Conservation (phyloP, 2,113 vertebrate species). For the Platichthys flesus region DNA sequence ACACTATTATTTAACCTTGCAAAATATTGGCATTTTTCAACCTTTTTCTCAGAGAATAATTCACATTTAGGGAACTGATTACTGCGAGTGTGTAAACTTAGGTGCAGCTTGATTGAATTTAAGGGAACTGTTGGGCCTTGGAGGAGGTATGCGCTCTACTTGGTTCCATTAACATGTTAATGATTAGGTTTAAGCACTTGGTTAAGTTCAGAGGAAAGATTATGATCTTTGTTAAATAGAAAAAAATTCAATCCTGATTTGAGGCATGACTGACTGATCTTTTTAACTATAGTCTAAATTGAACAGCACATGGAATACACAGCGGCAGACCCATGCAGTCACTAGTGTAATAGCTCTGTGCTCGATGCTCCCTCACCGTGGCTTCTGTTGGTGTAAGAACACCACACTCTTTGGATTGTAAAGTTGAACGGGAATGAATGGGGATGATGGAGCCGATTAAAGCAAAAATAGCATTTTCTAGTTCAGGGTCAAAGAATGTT, state of each 20-base stretch:
- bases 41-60: too few relatives aligned
- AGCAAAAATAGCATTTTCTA: slow-evolving; percentile 9
- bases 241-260: slow-evolving; percentile 1
- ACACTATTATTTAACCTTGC: too few relatives aligned
- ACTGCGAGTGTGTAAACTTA: too few relatives aligned
- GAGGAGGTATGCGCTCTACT: too few relatives aligned
- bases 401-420: neutral
- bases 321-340: neutral
- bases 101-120: too few relatives aligned
- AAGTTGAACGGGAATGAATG: neutral
- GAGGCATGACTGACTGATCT: neutral
- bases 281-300: neutral
- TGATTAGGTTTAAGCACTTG: neutral
- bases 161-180: neutral
- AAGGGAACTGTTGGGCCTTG: too few relatives aligned
- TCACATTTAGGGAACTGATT: too few relatives aligned
- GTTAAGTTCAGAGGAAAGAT: neutral
- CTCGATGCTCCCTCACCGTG: neutral
- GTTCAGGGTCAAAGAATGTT: slow-evolving; percentile 26
- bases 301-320: neutral
- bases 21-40: too few relatives aligned
- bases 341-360: neutral
- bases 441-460: neutral
- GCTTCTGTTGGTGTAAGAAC: neutral
- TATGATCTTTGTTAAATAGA: neutral